Evolutionary conservation across 2,888 invertebrate species (phyloP), one percentile per base, ranked within the genome.

Genomic region (Lypha dubia): DNA sequence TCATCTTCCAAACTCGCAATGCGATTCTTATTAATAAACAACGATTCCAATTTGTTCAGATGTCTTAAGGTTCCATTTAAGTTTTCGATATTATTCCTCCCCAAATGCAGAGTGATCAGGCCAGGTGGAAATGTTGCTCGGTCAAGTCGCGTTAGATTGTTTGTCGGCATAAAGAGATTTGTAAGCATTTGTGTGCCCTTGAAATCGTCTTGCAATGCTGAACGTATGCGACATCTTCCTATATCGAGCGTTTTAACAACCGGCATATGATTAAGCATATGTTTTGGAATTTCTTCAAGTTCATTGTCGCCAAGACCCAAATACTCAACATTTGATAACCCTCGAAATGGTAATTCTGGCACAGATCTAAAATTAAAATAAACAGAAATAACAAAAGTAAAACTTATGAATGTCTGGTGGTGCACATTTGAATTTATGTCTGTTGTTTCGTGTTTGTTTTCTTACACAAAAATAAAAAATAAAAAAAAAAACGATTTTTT

Each of bases 301-400:
- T 94, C 93, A 92, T 97, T 97, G 93, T 97, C 96, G 11, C 96
- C 95, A 85, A 98, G 93, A 89, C 96, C 96, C 89, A 98, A 94
- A 93, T 94, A 96, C 88, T 94, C 95, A 84, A 96, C 94, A 88
- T 95, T 93, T 87, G 95, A 94, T 91, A 97, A 92, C 86, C 96
- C 96, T 81, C 95, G 94, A 91, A 97, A 97, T 56, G 95, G 94
- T 88, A 94, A 94, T 88, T 95, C 95, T 86, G 95, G 95, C 86
- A 97, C 92, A 87, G 94, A 94, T 90, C 97, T 97, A 94, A 73
- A 91, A 90, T 86, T 87, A 87, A 86, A 85, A 74, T 4, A 63
- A 65, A 63, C 63, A 86, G 7, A 79, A 65, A 62, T 20, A 13
- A 11, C 15, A 56, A 15, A 44, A 44, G 9, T n/a, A n/a, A 22